Percentiles rank a stretch among this genome's conserved stretches.
These are phyloP conservation scores for Halichondria panicea DNA, from an alignment of 37 sponge, comb jelly and placozoan species.

Conservation along the genomic window DNA sequence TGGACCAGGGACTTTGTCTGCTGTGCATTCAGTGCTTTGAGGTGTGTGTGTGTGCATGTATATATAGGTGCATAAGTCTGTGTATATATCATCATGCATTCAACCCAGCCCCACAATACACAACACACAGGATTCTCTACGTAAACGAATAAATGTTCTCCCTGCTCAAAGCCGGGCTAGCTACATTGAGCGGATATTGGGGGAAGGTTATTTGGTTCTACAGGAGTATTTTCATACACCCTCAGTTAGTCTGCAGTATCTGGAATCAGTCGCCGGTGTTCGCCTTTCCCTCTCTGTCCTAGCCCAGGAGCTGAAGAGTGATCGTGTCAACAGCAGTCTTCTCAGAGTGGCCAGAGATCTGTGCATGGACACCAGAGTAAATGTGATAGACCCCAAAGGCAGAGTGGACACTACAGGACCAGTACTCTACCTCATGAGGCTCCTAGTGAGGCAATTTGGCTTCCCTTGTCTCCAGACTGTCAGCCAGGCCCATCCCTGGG, in stretches of 20 bases:
- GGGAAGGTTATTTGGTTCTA: not conserved
- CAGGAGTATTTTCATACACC: not conserved
- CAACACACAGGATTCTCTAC: conserved; percentile 40
- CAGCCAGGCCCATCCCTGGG: conserved; percentile 20
- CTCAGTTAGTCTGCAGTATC: conserved; percentile 12
- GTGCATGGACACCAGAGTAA: conserved; percentile 17
- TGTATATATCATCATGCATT: not conserved
- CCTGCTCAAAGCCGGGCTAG: not conserved
- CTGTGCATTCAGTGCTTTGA: conserved; percentile 60
- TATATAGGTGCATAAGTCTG: no score
- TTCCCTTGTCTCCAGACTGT: conserved; percentile 31
- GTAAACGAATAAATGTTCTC: conserved; percentile 2
- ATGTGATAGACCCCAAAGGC: conserved; percentile 1
- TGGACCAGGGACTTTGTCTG: conserved; percentile 41
- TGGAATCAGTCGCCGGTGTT: conserved; percentile 56
- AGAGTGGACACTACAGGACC: conserved; percentile 12
- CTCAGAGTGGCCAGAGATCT: not conserved
- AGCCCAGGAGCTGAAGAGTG: conserved; percentile 31
- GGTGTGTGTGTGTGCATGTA: conserved; percentile 11
- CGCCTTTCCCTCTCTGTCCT: conserved; percentile 48
- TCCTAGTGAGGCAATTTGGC: conserved; percentile 61
- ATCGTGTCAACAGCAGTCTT: not conserved
- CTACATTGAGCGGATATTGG: conserved; percentile 1
- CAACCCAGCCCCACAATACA: not conserved
- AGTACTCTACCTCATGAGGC: conserved; percentile 57